Evolutionary conservation across 2,113 vertebrate genomes (phyloP), one percentile per base, ranked within the genome.

Genomic region (Cyphomyrus discorhynchus): DNA sequence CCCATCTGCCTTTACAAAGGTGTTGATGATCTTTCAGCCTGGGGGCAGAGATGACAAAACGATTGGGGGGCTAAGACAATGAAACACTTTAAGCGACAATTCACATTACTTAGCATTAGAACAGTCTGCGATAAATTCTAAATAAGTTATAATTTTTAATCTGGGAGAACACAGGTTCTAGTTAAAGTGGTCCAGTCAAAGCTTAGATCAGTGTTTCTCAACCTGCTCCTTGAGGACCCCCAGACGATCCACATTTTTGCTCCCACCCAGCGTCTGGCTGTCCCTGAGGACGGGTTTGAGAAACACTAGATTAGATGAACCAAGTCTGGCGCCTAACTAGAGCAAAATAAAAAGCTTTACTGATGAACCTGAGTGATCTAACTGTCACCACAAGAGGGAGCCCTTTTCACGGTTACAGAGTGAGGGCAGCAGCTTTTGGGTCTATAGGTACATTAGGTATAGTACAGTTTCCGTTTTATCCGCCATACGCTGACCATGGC

Each of bases 371-470:
- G 19, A 13, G 66, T 49, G 35, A 11, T 39, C 45, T 82, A 2
- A 42, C 5, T 70, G 42, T 50, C 56, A 90, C 89, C 89, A 90
- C 83, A 39, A 21, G 89, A 90, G 89, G 83, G 89, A 49, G 82
- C 27, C 56, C 82, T 6, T 86, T 21, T 35, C 83, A n/a, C 62
- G 45, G 42, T 58, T 86, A 84, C 27, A 52, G 42, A 13, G 27
- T 62, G 5, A 49, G 7, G 9, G 13, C 3, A 8, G 24, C 10
- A 47, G 15, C 56, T 70, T 77, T 62, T 15, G 21, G n/a, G 45
- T 47, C 45, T 70, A 27, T 88, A 21, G 3, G 11, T 4, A 42
- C 6, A 21, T 0, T n/a, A 88, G 46, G 50, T 52, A 52, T 52
- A 17, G 50, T 17, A 52, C 50, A 52, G 50, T 52, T 47, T 42